phyloP scores from a whole-genome alignment of 2,888 invertebrate genomes.

The Andrena camellia region DNA sequence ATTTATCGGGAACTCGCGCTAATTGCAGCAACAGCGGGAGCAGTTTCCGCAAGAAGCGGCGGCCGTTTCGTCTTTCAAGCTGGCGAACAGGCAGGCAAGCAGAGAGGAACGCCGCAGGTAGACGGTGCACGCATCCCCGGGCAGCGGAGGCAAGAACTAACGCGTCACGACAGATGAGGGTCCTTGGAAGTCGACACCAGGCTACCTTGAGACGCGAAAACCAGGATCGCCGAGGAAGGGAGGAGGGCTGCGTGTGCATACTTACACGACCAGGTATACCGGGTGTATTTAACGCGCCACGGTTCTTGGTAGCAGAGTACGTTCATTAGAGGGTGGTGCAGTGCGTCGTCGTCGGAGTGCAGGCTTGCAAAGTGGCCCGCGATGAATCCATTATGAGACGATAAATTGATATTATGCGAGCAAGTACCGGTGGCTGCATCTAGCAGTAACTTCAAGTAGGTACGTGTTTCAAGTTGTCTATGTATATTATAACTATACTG shows the following conservation, averaged over 20 bases:
- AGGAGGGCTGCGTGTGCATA: conserved; percentile 31
- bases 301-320: background rate
- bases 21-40: conserved; percentile 63
- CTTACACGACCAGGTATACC: conserved; percentile 31
- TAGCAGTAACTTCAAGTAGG: background rate
- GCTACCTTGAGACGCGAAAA: conserved; percentile 71
- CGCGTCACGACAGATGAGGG: conserved; percentile 63
- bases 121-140: conserved; percentile 46
- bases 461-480: background rate
- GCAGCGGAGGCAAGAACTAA: conserved; percentile 62
- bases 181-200: conserved; percentile 71
- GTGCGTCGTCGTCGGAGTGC: background rate
- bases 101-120: conserved; percentile 48
- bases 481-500: background rate
- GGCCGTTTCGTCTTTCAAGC: conserved; percentile 55
- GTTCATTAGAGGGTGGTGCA: background rate
- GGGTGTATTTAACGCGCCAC: conserved; percentile 22
- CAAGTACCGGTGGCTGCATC: background rate
- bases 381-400: conserved; percentile 25
- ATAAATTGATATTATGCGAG: conserved; percentile 1
- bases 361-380: conserved; percentile 5
- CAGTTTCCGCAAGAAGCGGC: conserved; percentile 70
- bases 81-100: conserved; percentile 5
- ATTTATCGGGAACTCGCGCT: conserved; percentile 77
- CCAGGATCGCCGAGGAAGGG: conserved; percentile 54